Conservation (phyloP, 2,797 vertebrate genomes). For the Calcarius lapponicus region DNA sequence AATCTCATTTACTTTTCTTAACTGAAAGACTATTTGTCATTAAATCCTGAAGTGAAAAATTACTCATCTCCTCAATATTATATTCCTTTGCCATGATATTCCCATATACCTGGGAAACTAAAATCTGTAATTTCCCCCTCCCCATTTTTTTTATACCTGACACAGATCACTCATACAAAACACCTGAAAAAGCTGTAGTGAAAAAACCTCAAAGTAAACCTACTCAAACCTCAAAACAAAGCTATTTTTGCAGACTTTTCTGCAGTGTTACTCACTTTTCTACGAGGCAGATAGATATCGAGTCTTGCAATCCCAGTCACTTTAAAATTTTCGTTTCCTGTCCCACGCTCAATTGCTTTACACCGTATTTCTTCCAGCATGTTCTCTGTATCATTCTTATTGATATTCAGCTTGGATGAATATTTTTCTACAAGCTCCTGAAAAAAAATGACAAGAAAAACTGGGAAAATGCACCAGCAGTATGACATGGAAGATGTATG, state of each 20-base stretch:
- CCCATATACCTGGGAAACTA: neutral
- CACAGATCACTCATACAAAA: neutral
- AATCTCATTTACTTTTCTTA: neutral
- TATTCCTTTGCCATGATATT: neutral
- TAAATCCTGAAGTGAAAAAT: neutral
- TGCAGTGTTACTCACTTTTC: constrained; percentile 72
- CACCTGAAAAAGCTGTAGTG: neutral
- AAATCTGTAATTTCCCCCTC: neutral
- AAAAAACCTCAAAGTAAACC: neutral
- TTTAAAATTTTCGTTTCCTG: constrained; percentile 85
- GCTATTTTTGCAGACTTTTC: neutral
- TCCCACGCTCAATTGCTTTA: constrained; percentile 84
- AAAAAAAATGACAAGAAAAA: neutral
- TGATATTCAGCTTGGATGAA: constrained; percentile 76
- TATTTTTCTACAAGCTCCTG: constrained; percentile 87
- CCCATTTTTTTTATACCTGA: neutral
- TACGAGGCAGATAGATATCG: constrained; percentile 85
- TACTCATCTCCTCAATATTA: neutral
- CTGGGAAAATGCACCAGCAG: neutral
- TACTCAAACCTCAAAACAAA: neutral
- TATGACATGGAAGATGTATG: neutral
- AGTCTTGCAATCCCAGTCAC: constrained; percentile 86
- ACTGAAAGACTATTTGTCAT: neutral
- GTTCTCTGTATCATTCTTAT: constrained; percentile 73
- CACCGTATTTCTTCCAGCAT: constrained; percentile 86